Conservation (phyloP, 2,888 invertebrate genomes). For the Acleris cristana region DNA sequence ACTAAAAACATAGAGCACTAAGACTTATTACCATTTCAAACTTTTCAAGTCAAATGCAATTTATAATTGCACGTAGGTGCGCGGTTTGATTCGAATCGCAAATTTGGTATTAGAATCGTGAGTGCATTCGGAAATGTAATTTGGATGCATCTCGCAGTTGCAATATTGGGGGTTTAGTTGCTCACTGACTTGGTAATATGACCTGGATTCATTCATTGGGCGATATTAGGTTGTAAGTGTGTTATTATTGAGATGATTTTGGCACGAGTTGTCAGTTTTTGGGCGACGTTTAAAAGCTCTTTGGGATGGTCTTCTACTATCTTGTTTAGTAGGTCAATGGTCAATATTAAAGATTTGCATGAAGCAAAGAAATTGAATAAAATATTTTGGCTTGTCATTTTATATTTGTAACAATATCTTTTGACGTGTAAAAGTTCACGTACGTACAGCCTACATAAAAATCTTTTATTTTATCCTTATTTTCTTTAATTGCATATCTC, state of each 20-base stretch:
- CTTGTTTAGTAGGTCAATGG: background rate
- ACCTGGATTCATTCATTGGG: conserved; percentile 13
- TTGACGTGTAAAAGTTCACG: no score
- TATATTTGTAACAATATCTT: no score
- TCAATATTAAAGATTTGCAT: background rate
- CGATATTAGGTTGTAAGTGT: conserved; percentile 1
- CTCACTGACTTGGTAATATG: conserved; percentile 33
- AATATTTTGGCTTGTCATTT: background rate
- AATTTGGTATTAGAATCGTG: conserved; percentile 37
- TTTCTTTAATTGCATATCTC: no score
- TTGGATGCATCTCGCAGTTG: conserved; percentile 33
- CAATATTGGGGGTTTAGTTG: conserved; percentile 23
- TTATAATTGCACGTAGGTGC: conserved; percentile 35
- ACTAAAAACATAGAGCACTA: no score
- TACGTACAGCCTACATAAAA: no score
- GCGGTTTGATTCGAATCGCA: conserved; percentile 34
- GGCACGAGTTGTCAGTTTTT: background rate
- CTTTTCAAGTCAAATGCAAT: conserved; percentile 32
- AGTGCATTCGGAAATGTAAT: conserved; percentile 33
- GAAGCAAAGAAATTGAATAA: background rate
- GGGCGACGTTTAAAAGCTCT: background rate
- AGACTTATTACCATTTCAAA: background rate
- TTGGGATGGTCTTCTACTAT: background rate
- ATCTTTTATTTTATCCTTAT: no score
- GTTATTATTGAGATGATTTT: conserved; percentile 2